These are phyloP conservation scores for Tragelaphus scriptus DNA, from an alignment of 2,113 vertebrate species.

Conservation along the genomic window DNA sequence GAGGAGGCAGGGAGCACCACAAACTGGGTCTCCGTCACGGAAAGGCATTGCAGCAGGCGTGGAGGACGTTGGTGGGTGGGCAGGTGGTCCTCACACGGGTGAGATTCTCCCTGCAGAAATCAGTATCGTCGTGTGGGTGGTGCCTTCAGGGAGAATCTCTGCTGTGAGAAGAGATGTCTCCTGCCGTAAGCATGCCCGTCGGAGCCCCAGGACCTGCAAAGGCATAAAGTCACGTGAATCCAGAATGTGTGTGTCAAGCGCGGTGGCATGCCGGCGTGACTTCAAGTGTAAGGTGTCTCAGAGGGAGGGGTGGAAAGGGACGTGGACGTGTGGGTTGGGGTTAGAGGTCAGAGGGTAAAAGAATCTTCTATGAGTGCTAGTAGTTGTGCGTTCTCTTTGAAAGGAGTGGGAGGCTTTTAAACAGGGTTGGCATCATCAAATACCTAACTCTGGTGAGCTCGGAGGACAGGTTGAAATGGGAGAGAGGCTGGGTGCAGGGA, in stretches of 20 bases:
- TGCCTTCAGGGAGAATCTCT: background rate
- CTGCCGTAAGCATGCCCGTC: background rate
- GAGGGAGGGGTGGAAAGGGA: background rate
- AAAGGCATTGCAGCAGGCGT: fast-evolving
- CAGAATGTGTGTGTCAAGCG: background rate
- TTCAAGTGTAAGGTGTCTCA: background rate
- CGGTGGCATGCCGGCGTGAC: background rate
- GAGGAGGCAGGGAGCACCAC: background rate
- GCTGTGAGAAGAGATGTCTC: background rate
- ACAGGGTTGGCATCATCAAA: background rate
- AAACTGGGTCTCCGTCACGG: fast-evolving
- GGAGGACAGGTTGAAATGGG: background rate
- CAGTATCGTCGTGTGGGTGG: background rate
- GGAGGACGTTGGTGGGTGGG: too few relatives aligned
- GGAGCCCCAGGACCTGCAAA: background rate
- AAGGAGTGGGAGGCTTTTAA: background rate
- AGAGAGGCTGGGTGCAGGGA: background rate
- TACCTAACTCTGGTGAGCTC: background rate
- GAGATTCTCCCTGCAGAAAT: background rate
- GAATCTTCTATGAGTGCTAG: background rate
- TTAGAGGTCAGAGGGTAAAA: background rate
- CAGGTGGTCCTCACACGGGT: background rate
- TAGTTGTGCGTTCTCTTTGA: background rate
- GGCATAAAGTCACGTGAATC: fast-evolving
- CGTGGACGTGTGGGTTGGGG: background rate